Percentiles rank a stretch among this genome's conserved stretches.
Conservation (phyloP, 53 echinoderm and acorn worm species). For the Luidia sarsii region DNA sequence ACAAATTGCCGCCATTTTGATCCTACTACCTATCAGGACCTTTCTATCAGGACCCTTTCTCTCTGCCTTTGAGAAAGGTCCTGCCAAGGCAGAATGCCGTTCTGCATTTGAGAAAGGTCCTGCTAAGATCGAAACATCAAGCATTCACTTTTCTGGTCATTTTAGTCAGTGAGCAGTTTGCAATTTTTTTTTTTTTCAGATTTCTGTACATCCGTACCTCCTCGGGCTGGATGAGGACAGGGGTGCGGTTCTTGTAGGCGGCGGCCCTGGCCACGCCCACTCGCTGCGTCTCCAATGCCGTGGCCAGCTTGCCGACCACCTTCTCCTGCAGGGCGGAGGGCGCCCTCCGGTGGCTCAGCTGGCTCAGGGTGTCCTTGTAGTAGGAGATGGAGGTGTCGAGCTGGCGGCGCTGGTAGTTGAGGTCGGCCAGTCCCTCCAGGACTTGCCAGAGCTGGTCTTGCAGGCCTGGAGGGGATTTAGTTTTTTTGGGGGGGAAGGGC, state of each 20-base stretch:
- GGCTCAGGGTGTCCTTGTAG: conserved; percentile 51
- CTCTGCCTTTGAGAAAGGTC: too few relatives aligned
- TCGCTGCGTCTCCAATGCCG: conserved; percentile 69
- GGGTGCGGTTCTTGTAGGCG: conserved; percentile 41
- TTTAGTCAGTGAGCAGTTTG: neutral
- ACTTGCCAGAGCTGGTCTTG: conserved; percentile 39
- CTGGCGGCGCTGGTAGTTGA: conserved; percentile 57
- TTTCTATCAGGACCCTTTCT: neutral
- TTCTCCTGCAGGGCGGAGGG: conserved; percentile 27
- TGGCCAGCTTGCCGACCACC: conserved; percentile 71
- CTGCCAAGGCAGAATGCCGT: too few relatives aligned
- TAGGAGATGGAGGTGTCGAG: conserved; percentile 35
- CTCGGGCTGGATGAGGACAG: conserved; percentile 46
- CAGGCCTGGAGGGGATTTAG: too few relatives aligned
- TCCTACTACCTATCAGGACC: too few relatives aligned
- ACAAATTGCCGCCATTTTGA: too few relatives aligned
- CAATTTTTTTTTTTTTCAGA: too few relatives aligned
- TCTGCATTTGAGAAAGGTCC: too few relatives aligned
- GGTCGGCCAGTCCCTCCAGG: conserved; percentile 47
- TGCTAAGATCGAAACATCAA: too few relatives aligned
- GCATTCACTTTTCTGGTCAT: neutral
- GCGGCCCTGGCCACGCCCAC: conserved; percentile 40
- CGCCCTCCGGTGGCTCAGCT: conserved; percentile 21
- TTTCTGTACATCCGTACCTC: conserved; percentile 6
- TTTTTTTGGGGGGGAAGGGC: too few relatives aligned